Percentiles rank a stretch among this genome's conserved stretches.
Conservation (phyloP, 2,888 invertebrate genomes). For the Microdon myrmicae region DNA sequence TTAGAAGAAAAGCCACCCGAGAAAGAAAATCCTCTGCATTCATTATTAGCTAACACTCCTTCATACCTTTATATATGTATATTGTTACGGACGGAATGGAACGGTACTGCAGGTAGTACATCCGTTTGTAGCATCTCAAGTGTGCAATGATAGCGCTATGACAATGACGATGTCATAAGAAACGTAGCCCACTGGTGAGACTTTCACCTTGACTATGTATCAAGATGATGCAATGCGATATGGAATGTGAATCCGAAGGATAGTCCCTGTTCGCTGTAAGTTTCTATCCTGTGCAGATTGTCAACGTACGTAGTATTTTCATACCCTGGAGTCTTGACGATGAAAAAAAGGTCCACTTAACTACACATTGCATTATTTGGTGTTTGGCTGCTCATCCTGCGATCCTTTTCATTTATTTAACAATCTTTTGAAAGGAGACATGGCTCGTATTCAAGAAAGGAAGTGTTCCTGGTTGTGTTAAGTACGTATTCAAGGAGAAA, state of each 20-base stretch:
- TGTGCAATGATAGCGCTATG: constrained; percentile 39
- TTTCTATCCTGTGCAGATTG: constrained; percentile 30
- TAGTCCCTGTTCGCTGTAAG: constrained; percentile 1
- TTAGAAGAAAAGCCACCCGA: constrained; percentile 36
- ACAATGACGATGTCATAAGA: constrained; percentile 39
- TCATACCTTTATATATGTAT: constrained; percentile 19
- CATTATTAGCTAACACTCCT: constrained; percentile 43
- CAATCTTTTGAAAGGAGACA: not conserved
- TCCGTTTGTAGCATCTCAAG: constrained; percentile 43
- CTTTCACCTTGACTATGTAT: constrained; percentile 28
- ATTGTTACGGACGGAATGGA: no score
- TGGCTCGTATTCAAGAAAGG: not conserved
- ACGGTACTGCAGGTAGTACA: constrained; percentile 18
- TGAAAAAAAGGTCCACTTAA: constrained; percentile 47
- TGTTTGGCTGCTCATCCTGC: constrained; percentile 39
- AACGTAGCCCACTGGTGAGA: not conserved
- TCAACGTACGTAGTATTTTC: constrained; percentile 25
- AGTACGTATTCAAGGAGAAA: constrained; percentile 27
- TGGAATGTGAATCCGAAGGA: constrained; percentile 26
- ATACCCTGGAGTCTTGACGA: constrained; percentile 9
- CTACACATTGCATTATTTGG: constrained; percentile 47
- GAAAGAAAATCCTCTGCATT: constrained; percentile 33
- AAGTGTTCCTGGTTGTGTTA: constrained; percentile 16
- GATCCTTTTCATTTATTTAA: constrained; percentile 41
- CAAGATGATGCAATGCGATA: constrained; percentile 52